phyloP scores from a whole-genome alignment of 2,888 invertebrate species.

The Aradus depressus region DNA sequence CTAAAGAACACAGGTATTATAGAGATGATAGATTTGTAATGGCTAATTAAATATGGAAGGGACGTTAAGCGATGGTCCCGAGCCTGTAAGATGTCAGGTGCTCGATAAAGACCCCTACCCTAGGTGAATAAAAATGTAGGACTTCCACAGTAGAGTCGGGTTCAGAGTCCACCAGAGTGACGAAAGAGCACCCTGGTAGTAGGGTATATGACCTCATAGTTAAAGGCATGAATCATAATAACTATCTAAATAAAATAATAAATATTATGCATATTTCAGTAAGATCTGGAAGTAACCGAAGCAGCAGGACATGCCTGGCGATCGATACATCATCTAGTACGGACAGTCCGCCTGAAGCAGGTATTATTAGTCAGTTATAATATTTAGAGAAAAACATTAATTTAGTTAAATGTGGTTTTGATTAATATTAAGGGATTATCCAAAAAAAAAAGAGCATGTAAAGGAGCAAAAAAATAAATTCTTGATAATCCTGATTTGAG shows the following conservation, averaged over 20 bases:
- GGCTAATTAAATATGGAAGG: too few species aligned
- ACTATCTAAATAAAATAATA: background rate
- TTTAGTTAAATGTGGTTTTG: background rate
- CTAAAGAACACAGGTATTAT: too few species aligned
- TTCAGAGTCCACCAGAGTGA: too few species aligned
- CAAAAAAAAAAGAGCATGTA: background rate
- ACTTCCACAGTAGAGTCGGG: too few species aligned
- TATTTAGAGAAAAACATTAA: background rate
- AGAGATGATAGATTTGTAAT: too few species aligned
- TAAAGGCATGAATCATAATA: too few species aligned
- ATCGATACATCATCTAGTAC: constrained; percentile 32
- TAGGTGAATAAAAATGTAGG: too few species aligned
- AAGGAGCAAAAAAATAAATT: background rate
- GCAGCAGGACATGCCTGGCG: constrained; percentile 31
- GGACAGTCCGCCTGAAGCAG: constrained; percentile 33
- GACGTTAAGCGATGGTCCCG: too few species aligned
- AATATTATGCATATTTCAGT: constrained; percentile 30
- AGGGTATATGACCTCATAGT: too few species aligned
- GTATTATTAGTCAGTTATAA: constrained; percentile 19
- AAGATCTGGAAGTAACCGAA: constrained; percentile 35
- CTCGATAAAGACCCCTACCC: too few species aligned
- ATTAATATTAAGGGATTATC: background rate
- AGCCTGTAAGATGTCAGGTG: too few species aligned
- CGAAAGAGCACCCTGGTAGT: too few species aligned
- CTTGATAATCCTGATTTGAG: background rate